These are phyloP conservation scores for Diplosoma virens DNA, from an alignment of 23 tunicate genomes.

Conservation along the genomic window DNA sequence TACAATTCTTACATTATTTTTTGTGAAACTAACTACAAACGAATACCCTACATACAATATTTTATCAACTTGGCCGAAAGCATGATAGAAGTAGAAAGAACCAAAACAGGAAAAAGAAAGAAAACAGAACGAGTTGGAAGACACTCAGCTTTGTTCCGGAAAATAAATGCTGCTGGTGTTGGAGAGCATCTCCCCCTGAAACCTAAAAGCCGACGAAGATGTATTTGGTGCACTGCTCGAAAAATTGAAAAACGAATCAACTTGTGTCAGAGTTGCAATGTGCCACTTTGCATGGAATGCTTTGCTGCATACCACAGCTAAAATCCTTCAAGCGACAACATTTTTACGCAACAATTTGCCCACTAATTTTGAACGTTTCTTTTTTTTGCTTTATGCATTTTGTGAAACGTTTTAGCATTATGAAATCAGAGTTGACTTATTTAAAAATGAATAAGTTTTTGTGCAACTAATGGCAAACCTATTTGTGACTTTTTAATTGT, in stretches of 20 bases:
- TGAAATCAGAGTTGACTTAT: not conserved
- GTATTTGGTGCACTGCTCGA: not conserved
- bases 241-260: not conserved
- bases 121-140: not conserved
- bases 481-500: not conserved
- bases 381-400: not conserved
- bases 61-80: too few species aligned
- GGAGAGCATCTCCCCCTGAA: too few species aligned
- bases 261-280: too few species aligned
- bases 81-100: too few species aligned
- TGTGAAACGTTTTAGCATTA: too few species aligned
- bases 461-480: not conserved
- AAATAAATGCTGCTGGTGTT: too few species aligned
- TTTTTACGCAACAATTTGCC: not conserved
- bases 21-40: conserved; percentile 17
- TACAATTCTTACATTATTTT: conserved; percentile 14
- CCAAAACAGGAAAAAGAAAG: not conserved
- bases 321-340: not conserved
- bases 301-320: not conserved
- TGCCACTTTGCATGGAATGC: too few species aligned
- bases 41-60: too few species aligned
- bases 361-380: not conserved
- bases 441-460: not conserved
- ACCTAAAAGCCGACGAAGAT: not conserved
- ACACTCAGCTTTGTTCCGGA: not conserved